Evolutionary conservation across 2,113 vertebrate genomes (phyloP).

Genomic region (Emydocephalus ijimae): DNA sequence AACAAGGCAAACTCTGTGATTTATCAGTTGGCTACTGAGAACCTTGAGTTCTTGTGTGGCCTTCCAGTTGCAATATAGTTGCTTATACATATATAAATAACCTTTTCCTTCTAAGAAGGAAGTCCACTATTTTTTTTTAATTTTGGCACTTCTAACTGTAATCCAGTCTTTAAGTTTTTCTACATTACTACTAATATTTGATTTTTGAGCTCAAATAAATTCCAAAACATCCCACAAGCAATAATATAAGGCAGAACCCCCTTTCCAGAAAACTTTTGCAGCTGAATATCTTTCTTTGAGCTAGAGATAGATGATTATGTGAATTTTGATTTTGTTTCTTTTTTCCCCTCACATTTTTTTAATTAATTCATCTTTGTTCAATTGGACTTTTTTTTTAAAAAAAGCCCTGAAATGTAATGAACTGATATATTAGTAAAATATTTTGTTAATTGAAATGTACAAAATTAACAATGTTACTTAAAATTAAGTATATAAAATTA

Average conservation of each 20-base stretch:
- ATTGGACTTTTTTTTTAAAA: background rate
- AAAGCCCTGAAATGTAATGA: background rate
- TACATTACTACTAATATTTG: background rate
- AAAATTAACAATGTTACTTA: background rate
- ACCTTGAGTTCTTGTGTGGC: background rate
- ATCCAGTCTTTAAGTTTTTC: background rate
- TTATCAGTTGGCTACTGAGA: background rate
- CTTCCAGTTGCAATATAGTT: background rate
- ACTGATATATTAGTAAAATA: background rate
- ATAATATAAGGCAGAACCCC: background rate
- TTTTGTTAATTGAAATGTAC: background rate
- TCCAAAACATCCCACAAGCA: background rate
- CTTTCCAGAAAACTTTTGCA: background rate
- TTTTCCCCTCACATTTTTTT: background rate
- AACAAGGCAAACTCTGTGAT: background rate
- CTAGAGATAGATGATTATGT: background rate
- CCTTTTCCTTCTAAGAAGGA: background rate
- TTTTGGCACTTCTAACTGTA: background rate
- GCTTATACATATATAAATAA: background rate
- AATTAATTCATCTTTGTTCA: background rate
- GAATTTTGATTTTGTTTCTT: background rate
- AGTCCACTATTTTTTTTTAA: background rate
- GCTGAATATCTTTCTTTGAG: background rate
- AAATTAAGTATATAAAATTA: background rate
- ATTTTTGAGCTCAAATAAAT: background rate